phyloP scores from a whole-genome alignment of 2,113 vertebrate genomes.

The Circaetus gallicus region DNA sequence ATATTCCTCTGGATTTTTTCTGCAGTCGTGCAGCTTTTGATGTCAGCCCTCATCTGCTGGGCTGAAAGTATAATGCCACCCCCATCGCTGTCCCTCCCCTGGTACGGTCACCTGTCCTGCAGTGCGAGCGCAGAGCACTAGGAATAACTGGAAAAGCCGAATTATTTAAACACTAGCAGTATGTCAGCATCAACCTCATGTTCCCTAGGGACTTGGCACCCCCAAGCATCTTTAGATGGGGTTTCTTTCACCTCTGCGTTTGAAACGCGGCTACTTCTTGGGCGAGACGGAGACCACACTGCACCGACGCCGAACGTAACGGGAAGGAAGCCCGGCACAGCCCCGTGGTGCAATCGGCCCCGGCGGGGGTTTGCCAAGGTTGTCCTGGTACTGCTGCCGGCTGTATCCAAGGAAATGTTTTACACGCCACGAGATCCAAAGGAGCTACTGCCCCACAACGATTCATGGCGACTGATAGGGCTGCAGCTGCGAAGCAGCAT shows the following conservation, averaged over 20 bases:
- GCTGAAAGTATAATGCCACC: not conserved
- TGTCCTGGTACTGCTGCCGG: accelerated
- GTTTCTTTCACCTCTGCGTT: not conserved
- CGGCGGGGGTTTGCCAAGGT: not conserved
- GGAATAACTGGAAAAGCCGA: not conserved
- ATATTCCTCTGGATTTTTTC: not conserved
- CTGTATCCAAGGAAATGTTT: not conserved
- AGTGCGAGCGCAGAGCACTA: not conserved
- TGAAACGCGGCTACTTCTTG: accelerated
- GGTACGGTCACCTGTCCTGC: not conserved
- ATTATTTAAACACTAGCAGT: not conserved
- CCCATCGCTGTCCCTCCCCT: not conserved
- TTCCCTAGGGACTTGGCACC: not conserved
- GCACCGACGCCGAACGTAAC: accelerated
- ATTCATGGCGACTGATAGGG: accelerated
- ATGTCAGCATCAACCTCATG: not conserved
- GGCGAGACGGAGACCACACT: accelerated
- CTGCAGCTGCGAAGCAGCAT: accelerated
- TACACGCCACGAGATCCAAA: not conserved
- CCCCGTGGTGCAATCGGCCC: accelerated
- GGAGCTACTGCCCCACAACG: not conserved
- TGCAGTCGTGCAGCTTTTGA: not conserved
- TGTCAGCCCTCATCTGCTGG: accelerated
- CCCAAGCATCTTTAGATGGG: not conserved
- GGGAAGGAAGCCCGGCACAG: not conserved